A percentile compares a stretch with the other conserved stretches of the same genome.
phyloP scores from a whole-genome alignment of 2,797 vertebrate species.

The Paramormyrops hopkinsi region DNA sequence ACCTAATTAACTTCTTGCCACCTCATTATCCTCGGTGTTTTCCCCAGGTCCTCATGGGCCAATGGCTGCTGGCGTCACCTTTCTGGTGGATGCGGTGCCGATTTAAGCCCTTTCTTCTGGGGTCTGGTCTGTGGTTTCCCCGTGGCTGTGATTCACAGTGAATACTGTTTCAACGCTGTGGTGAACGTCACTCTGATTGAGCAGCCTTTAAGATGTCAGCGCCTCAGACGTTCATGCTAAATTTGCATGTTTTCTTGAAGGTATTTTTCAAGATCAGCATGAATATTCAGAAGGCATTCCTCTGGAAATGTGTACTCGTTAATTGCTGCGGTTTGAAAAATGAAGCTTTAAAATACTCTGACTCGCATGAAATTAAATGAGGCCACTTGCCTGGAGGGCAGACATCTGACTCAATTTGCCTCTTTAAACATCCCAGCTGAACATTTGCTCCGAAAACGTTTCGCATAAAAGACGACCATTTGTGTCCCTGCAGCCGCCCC shows the following conservation, averaged over 20 bases:
- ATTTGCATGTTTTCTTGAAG: not conserved
- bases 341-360: conserved; percentile 22
- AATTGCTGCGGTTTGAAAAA: conserved; percentile 19
- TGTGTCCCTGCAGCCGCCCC: conserved; percentile 23
- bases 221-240: not conserved
- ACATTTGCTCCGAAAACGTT: conserved; percentile 32
- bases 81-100: not conserved
- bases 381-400: conserved; percentile 27
- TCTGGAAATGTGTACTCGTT: conserved; percentile 5
- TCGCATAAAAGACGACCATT: conserved; percentile 30
- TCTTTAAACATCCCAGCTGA: conserved; percentile 36
- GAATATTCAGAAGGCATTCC: conserved; percentile 21
- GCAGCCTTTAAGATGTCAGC: not conserved
- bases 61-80: not conserved
- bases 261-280: not conserved
- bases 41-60: not conserved
- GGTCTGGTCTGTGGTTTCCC: not conserved
- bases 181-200: not conserved
- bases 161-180: not conserved
- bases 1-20: conserved; percentile 1
- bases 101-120: not conserved
- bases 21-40: not conserved
- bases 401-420: conserved; percentile 34
- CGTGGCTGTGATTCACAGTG: not conserved
- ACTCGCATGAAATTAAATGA: conserved; percentile 38